These are phyloP conservation scores for Nematolebias whitei DNA, from an alignment of 2,113 vertebrate species.

Conservation along the genomic window DNA sequence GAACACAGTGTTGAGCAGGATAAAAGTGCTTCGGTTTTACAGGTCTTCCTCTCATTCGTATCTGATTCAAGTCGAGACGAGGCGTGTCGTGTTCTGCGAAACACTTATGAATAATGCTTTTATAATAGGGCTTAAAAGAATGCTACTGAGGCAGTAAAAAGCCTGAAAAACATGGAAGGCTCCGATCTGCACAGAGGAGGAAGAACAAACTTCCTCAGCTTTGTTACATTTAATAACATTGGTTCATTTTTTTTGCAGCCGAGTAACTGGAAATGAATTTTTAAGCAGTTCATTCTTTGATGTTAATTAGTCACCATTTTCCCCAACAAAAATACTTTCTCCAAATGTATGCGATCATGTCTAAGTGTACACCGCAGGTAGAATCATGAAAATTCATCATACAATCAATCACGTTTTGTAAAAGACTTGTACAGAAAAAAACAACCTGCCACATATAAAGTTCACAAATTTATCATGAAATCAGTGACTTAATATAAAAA, in stretches of 20 bases:
- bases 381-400: not conserved
- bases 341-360: not conserved
- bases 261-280: not conserved
- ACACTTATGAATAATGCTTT: slow-evolving; percentile 53
- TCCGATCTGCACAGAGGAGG: not conserved
- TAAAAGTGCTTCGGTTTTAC: slow-evolving; percentile 18
- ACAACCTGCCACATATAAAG: not conserved
- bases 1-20: not conserved
- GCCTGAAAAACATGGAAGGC: not conserved
- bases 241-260: not conserved
- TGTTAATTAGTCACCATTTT: not conserved
- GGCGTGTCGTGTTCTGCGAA: slow-evolving; percentile 51
- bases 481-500: not conserved
- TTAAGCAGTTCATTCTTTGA: slow-evolving; percentile 3
- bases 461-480: not conserved
- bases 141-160: slow-evolving; percentile 14
- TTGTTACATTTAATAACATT: not conserved
- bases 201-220: slow-evolving; percentile 2
- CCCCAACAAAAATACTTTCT: not conserved
- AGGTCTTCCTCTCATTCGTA: not conserved
- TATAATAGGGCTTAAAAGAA: slow-evolving; percentile 43
- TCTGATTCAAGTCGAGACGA: slow-evolving; percentile 12
- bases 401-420: not conserved
- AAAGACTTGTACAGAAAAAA: slow-evolving; percentile 3
- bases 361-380: not conserved